A percentile compares a stretch with the other conserved stretches of the same genome.
Conservation (phyloP, 2,888 invertebrate species). For the Myopa testacea region DNA sequence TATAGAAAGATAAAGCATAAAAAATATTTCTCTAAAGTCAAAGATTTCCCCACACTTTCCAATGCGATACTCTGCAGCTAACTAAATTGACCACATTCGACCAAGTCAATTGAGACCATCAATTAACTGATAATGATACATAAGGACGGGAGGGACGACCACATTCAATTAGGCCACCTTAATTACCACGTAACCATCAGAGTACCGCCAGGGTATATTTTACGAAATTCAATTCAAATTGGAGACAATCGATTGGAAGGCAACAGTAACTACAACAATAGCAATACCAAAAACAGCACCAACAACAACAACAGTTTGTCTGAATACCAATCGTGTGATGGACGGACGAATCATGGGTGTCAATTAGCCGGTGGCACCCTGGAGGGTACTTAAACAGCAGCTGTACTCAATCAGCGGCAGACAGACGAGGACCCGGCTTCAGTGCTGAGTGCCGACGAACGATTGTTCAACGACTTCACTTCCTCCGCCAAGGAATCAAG, state of each 20-base stretch:
- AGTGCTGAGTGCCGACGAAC: conserved; percentile 35
- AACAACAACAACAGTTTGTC: conserved; percentile 2
- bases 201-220: background rate
- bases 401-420: conserved; percentile 38
- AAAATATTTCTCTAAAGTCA: too few relatives aligned
- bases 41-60: too few relatives aligned
- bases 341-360: conserved; percentile 30
- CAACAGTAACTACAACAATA: conserved; percentile 18
- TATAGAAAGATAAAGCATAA: too few relatives aligned
- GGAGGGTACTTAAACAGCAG: conserved; percentile 43
- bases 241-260: conserved; percentile 18
- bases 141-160: background rate
- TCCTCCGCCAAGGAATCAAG: conserved; percentile 26
- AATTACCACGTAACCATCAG: conserved; percentile 13
- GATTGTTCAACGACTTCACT: conserved; percentile 10
- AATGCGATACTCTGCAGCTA: background rate
- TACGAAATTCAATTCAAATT: conserved; percentile 25
- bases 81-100: background rate
- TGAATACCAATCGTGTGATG: conserved; percentile 6
- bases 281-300: background rate
- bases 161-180: conserved; percentile 14
- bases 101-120: too few relatives aligned
- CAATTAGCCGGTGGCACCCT: conserved; percentile 44
- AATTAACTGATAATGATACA: conserved; percentile 23
- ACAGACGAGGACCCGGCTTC: conserved; percentile 11